A percentile compares a stretch with the other conserved stretches of the same genome.
Conservation (phyloP, 2,888 invertebrate species). For the Phania funesta region DNA sequence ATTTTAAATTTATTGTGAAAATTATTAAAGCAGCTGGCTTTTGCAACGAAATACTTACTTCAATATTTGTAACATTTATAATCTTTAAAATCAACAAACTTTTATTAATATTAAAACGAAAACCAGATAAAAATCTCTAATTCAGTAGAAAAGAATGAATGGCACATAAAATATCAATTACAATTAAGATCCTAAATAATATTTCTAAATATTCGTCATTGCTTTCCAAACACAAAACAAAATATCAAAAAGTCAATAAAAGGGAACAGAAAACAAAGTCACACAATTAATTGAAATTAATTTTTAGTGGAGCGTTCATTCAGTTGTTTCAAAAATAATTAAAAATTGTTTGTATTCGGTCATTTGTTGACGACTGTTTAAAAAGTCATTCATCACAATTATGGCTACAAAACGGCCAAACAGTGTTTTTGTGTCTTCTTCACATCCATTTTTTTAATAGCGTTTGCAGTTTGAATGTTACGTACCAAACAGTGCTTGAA, state of each 20-base stretch:
- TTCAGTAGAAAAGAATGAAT: conserved; percentile 20
- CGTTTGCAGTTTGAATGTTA: conserved; percentile 60
- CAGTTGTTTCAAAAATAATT: conserved; percentile 17
- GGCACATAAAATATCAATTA: conserved; percentile 69
- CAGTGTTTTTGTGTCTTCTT: conserved; percentile 10
- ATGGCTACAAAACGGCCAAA: conserved; percentile 70
- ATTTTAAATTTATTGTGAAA: not conserved
- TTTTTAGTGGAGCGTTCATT: conserved; percentile 14
- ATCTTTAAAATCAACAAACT: not conserved
- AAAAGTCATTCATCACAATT: conserved; percentile 77
- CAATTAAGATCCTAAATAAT: conserved; percentile 66
- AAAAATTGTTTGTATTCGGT: conserved; percentile 49
- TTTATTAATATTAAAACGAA: not conserved
- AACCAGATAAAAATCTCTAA: not conserved
- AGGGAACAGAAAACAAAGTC: conserved; percentile 23
- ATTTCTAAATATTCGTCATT: conserved; percentile 35
- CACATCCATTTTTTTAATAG: not conserved
- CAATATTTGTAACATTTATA: not conserved
- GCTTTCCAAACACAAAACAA: not conserved
- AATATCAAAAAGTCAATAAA: conserved; percentile 25
- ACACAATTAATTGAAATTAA: conserved; percentile 59
- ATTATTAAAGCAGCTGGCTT: not conserved
- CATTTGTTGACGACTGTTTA: conserved; percentile 68
- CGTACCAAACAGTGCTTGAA: conserved; percentile 28
- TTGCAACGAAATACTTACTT: not conserved